These are phyloP conservation scores for Machimus rusticus DNA, from an alignment of 2,888 invertebrate genomes.

Conservation along the genomic window DNA sequence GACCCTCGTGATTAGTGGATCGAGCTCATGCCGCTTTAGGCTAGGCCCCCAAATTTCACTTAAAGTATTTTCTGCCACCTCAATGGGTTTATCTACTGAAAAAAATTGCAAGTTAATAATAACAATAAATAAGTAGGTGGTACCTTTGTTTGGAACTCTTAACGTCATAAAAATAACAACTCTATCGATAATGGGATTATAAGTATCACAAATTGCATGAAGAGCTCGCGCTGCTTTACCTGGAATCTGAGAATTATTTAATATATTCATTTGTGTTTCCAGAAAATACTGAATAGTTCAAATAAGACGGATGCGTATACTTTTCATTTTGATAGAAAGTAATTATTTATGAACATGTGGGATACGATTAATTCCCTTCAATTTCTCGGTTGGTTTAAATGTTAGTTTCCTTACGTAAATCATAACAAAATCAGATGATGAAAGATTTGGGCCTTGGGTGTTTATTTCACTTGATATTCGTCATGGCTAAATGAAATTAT, in stretches of 20 bases:
- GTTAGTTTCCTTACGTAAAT: too few species aligned
- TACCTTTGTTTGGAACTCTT: conserved; percentile 47
- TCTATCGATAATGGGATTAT: conserved; percentile 62
- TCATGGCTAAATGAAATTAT: too few species aligned
- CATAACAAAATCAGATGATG: too few species aligned
- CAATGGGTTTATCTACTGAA: conserved; percentile 46
- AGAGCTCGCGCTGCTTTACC: conserved; percentile 62
- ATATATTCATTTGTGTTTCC: neutral
- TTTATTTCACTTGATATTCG: too few species aligned
- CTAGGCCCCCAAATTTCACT: conserved; percentile 54
- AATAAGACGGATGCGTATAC: too few species aligned
- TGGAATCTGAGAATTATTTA: conserved; percentile 53
- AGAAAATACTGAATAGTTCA: too few species aligned
- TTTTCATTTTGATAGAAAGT: too few species aligned
- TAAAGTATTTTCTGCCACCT: conserved; percentile 53
- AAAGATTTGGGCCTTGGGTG: too few species aligned
- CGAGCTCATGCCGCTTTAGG: conserved; percentile 52
- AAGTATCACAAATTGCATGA: conserved; percentile 68
- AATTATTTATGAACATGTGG: too few species aligned
- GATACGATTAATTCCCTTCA: too few species aligned
- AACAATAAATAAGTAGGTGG: neutral
- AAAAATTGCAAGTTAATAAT: neutral
- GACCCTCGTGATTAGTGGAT: conserved; percentile 58
- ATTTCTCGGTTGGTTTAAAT: too few species aligned
- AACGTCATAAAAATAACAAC: conserved; percentile 63